These are phyloP conservation scores for Galeopsomyia nigrocyanea DNA, from an alignment of 2,888 invertebrate species.

Conservation along the genomic window DNA sequence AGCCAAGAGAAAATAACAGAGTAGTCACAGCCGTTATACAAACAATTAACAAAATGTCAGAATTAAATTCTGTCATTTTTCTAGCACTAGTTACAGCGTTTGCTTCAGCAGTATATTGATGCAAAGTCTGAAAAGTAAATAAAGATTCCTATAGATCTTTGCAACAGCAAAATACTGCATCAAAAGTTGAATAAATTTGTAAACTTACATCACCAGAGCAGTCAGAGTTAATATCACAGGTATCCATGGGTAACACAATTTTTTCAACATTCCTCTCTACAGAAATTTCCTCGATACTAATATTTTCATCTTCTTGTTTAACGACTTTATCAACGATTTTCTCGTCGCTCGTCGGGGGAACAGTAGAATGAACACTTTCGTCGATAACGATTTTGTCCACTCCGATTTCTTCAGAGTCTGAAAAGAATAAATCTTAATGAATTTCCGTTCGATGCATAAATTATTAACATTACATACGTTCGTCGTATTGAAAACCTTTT, in stretches of 20 bases:
- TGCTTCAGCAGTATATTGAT: slow-evolving; percentile 48
- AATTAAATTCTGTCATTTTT: slow-evolving; percentile 50
- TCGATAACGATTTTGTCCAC: slow-evolving; percentile 40
- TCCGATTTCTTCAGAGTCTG: slow-evolving; percentile 46
- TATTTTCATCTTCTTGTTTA: slow-evolving; percentile 32
- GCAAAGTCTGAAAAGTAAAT: background rate
- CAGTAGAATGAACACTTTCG: slow-evolving; percentile 35
- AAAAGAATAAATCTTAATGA: slow-evolving; percentile 3
- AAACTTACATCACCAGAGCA: slow-evolving; percentile 42
- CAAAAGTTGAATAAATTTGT: background rate
- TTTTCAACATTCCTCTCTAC: slow-evolving; percentile 33
- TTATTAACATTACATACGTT: slow-evolving; percentile 50
- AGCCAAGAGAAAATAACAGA: slow-evolving; percentile 80
- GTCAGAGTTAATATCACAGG: slow-evolving; percentile 38
- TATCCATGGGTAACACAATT: slow-evolving; percentile 43
- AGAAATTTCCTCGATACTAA: slow-evolving; percentile 29
- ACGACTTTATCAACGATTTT: slow-evolving; percentile 36
- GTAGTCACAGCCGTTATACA: slow-evolving; percentile 80
- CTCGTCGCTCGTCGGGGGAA: slow-evolving; percentile 30
- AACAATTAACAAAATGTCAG: slow-evolving; percentile 72
- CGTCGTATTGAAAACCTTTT: slow-evolving; percentile 51
- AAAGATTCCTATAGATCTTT: too few species aligned
- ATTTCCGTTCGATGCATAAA: slow-evolving; percentile 15
- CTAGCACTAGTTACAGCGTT: slow-evolving; percentile 50
- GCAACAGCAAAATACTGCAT: background rate